Evolutionary conservation across 2,888 invertebrate genomes (phyloP), one percentile per base, ranked within the genome.

Genomic region (Scaptomyza polygonia): DNA sequence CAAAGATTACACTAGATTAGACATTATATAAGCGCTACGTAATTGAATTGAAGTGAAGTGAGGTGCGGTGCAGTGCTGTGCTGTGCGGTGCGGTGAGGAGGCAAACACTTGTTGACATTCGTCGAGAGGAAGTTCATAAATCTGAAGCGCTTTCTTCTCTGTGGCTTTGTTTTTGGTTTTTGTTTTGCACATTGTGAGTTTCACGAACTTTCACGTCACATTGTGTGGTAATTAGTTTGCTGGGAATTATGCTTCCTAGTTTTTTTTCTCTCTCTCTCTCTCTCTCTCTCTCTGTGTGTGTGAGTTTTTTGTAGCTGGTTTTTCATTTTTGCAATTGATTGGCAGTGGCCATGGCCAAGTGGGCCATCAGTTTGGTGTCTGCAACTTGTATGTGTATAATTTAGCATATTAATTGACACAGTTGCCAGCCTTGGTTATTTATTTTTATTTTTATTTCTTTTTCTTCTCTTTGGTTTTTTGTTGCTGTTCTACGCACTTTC

Each of bases 171-270:
- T 25, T 47, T 32, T 66, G 39, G n/a, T 12, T 14, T 40, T 16
- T 34, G 14, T 36, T 65, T 67, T 42, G 52, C 64, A 42, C 48
- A 58, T 55, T 47, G n/a, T n/a, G n/a, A n/a, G 53, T 72, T 86
- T 86, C 87, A 74, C 78, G 78, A 85, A 88, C 84, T 85, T 85
- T 85, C 84, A 88, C 88, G 88, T 82, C 86, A 85, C 74, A 77
- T 74, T 87, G 85, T 85, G 86, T 80, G 79, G 78, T 86, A 88
- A 87, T 89, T 88, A 88, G 81, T 84, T 80, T 69, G 83, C 72
- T 87, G 89, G 81, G 86, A 89, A 89, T 89, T 86, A 84, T 88
- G 88, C 88, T 88, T 88, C 88, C 88, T 89, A 80, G 89, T 88
- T 89, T 57, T 67, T 67, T 59, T 29, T 6, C 6, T 3, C 12